A percentile compares a stretch with the other conserved stretches of the same genome.
These are phyloP conservation scores for Burhinus oedicnemus DNA, from an alignment of 2,113 vertebrate genomes.

Conservation along the genomic window DNA sequence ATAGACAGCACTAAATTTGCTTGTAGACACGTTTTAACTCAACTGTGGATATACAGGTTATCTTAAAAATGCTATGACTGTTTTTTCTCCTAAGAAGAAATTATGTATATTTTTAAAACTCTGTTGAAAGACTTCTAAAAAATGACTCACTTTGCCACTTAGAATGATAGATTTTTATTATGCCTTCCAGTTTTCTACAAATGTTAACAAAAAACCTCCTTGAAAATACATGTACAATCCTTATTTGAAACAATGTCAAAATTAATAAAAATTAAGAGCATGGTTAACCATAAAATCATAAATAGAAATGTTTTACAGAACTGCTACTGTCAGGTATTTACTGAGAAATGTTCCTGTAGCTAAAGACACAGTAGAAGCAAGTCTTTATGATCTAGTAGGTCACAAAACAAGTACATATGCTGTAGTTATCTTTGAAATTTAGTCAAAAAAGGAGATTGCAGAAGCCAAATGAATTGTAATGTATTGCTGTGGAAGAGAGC, in stretches of 20 bases:
- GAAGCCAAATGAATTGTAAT: background rate
- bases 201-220: background rate
- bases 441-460: background rate
- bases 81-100: background rate
- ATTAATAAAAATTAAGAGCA: background rate
- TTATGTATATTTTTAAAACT: background rate
- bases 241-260: background rate
- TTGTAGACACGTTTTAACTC: background rate
- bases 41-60: background rate
- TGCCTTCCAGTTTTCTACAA: background rate
- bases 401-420: background rate
- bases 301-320: background rate
- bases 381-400: background rate
- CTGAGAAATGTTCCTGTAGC: background rate
- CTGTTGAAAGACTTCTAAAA: background rate
- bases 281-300: background rate
- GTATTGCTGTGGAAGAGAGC: background rate
- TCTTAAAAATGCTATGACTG: background rate
- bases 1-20: background rate
- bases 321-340: background rate
- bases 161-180: background rate
- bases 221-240: background rate
- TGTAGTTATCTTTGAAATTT: background rate
- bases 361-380: background rate
- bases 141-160: background rate